phyloP scores from a whole-genome alignment of 2,797 vertebrate species.

The Neomorphus geoffroyi region DNA sequence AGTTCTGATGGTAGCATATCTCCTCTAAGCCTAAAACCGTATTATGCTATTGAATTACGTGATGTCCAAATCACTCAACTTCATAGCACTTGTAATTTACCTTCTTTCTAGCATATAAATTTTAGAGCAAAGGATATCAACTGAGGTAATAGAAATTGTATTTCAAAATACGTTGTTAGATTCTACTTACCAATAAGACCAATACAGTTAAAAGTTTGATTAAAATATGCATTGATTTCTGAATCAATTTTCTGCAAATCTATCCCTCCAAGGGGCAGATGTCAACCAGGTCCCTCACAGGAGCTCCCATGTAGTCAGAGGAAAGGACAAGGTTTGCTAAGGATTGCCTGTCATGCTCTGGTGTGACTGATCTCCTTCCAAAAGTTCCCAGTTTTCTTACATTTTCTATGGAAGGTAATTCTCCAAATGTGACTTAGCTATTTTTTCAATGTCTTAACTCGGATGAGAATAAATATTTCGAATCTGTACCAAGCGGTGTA shows the following conservation, averaged over 20 bases:
- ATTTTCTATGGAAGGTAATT: background rate
- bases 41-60: background rate
- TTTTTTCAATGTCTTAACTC: background rate
- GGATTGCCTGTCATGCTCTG: background rate
- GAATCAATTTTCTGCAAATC: background rate
- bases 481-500: background rate
- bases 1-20: background rate
- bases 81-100: background rate
- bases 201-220: background rate
- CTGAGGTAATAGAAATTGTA: background rate
- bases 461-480: background rate
- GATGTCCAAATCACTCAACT: background rate
- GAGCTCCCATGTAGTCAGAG: background rate
- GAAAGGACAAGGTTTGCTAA: background rate
- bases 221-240: background rate
- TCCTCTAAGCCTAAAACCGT: background rate
- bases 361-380: background rate
- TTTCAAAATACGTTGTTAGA: background rate
- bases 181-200: background rate
- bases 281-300: background rate
- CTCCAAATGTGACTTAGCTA: background rate
- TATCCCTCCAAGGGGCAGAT: background rate
- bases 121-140: background rate
- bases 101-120: background rate
- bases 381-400: background rate